These are phyloP conservation scores for Hydrotaea diabolus DNA, from an alignment of 2,888 invertebrate genomes.

Conservation along the genomic window DNA sequence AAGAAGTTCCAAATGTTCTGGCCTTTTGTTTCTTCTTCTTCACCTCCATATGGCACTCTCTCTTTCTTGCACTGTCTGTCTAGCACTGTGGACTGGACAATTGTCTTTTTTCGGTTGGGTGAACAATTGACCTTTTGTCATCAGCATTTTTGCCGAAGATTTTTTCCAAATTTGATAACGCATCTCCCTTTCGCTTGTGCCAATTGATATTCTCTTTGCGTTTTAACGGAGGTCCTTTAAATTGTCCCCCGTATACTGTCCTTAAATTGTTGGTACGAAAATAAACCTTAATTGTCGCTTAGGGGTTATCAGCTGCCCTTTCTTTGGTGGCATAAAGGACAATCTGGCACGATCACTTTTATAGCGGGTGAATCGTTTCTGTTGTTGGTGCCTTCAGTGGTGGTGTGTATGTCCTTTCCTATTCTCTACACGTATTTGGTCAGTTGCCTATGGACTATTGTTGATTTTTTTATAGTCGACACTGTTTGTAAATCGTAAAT, in stretches of 20 bases:
- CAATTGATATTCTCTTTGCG: slow-evolving; percentile 43
- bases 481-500: slow-evolving; percentile 56
- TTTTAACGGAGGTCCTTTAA: background rate
- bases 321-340: slow-evolving; percentile 53
- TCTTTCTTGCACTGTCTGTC: too few relatives aligned
- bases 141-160: slow-evolving; percentile 42
- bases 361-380: slow-evolving; percentile 42
- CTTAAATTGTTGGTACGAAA: slow-evolving; percentile 37
- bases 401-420: background rate
- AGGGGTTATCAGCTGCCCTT: slow-evolving; percentile 56
- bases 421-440: slow-evolving; percentile 37
- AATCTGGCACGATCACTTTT: slow-evolving; percentile 51
- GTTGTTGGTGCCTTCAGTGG: background rate
- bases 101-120: slow-evolving; percentile 42
- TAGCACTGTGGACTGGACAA: slow-evolving; percentile 48
- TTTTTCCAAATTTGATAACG: slow-evolving; percentile 51
- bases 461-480: slow-evolving; percentile 43
- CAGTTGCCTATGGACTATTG: slow-evolving; percentile 47
- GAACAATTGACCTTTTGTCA: slow-evolving; percentile 65
- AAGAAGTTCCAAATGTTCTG: slow-evolving; percentile 19
- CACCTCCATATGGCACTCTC: too few relatives aligned
- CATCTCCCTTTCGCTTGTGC: slow-evolving; percentile 61
- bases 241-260: background rate
- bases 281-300: slow-evolving; percentile 53
- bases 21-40: background rate